Conservation (phyloP, 1,140 invertebrate genomes). For the Teleopsis dalmanni region DNA sequence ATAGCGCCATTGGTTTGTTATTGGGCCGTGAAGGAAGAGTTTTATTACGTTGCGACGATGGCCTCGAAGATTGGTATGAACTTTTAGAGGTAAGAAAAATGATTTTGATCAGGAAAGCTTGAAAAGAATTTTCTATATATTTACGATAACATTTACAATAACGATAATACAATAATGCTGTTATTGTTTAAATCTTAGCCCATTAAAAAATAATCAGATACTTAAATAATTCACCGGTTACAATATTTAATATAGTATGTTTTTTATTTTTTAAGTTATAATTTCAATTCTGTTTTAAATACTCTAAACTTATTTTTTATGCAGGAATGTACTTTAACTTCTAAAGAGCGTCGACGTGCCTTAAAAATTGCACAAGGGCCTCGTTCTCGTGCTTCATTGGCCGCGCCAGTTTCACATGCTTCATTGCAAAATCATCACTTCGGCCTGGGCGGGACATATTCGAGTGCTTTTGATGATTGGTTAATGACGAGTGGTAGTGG, state of each 20-base stretch:
- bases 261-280: too few species aligned
- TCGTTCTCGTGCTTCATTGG: constrained; percentile 37
- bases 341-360: constrained; percentile 52
- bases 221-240: too few species aligned
- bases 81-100: constrained; percentile 46
- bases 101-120: too few species aligned
- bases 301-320: neutral
- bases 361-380: constrained; percentile 49
- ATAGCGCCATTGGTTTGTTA: constrained; percentile 50
- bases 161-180: too few species aligned
- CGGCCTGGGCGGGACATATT: constrained; percentile 37
- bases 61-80: constrained; percentile 57
- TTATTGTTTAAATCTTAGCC: too few species aligned
- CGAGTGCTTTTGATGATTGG: constrained; percentile 47
- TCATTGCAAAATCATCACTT: constrained; percentile 39
- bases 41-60: constrained; percentile 49
- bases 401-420: constrained; percentile 40
- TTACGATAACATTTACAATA: too few species aligned
- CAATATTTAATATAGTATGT: too few species aligned
- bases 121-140: too few species aligned
- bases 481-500: constrained; percentile 39
- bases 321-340: constrained; percentile 53
- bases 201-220: too few species aligned
- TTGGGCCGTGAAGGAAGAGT: constrained; percentile 52
- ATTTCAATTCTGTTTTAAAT: too few species aligned